Conservation (phyloP, 2,888 invertebrate species). For the Eudasyphora cyanicolor region DNA sequence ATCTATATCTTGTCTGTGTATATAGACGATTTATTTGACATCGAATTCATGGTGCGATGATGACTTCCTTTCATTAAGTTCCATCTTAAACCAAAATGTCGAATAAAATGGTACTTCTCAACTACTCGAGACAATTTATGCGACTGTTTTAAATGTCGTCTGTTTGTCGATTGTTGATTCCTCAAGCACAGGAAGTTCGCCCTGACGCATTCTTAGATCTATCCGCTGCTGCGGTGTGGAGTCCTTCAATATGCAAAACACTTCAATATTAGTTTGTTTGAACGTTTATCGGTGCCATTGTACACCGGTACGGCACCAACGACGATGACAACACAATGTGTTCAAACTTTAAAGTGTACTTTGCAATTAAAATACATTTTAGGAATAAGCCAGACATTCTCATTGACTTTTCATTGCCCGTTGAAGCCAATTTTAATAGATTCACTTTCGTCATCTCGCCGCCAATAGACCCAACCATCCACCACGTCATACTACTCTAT, state of each 20-base stretch:
- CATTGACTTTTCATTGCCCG: slow-evolving; percentile 49
- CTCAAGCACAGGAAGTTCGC: slow-evolving; percentile 11
- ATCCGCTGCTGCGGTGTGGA: not conserved
- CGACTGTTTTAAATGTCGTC: not conserved
- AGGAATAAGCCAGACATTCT: slow-evolving; percentile 1
- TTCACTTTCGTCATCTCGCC: not conserved
- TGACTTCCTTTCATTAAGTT: not conserved
- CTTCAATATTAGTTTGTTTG: not conserved
- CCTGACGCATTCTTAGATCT: not conserved
- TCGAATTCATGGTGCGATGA: no score
- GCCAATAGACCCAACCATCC: not conserved
- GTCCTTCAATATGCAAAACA: slow-evolving; percentile 16
- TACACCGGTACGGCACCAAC: no score
- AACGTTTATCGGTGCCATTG: not conserved
- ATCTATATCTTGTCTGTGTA: no score
- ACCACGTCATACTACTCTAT: no score
- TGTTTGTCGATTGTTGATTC: not conserved
- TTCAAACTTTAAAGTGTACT: slow-evolving; percentile 56
- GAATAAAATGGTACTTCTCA: not conserved
- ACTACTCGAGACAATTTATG: slow-evolving; percentile 3
- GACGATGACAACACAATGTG: no score
- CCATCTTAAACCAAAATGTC: not conserved
- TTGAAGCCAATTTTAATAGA: slow-evolving; percentile 33
- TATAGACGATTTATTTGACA: no score
- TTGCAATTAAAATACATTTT: slow-evolving; percentile 59